A percentile compares a stretch with the other conserved stretches of the same genome.
Evolutionary conservation across 2,888 invertebrate genomes (phyloP).

Genomic region (Achlya flavicornis): DNA sequence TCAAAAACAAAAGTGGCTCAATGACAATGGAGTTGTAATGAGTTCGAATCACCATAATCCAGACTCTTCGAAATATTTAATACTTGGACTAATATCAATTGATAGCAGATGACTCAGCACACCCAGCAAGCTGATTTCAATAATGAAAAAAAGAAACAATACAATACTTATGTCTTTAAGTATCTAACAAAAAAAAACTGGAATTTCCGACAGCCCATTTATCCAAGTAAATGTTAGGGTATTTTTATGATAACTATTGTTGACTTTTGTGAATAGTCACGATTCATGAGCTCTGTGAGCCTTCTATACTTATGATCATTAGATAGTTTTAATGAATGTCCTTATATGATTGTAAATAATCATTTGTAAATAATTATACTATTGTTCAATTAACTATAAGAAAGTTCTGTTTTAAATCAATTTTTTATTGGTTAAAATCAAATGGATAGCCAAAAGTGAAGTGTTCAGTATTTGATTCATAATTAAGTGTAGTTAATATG

Average conservation of each 20-base stretch:
- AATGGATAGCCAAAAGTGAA: constrained; percentile 57
- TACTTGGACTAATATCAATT: too few relatives aligned
- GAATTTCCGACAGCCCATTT: too few relatives aligned
- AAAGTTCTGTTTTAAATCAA: constrained; percentile 31
- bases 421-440: constrained; percentile 43
- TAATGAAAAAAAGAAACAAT: too few relatives aligned
- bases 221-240: constrained; percentile 9
- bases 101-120: too few relatives aligned
- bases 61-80: too few relatives aligned
- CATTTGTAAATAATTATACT: not conserved
- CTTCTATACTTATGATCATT: not conserved
- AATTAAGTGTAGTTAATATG: constrained; percentile 32
- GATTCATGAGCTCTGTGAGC: not conserved
- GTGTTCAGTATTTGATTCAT: constrained; percentile 68
- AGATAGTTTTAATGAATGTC: not conserved
- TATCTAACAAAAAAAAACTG: too few relatives aligned
- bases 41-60: too few relatives aligned
- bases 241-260: constrained; percentile 3
- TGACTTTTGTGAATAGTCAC: constrained; percentile 10
- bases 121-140: too few relatives aligned
- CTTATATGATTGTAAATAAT: not conserved
- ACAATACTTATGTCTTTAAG: too few relatives aligned
- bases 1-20: too few relatives aligned
- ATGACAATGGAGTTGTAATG: too few relatives aligned
- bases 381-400: constrained; percentile 13